These are phyloP conservation scores for Lerista edwardsae DNA, from an alignment of 2,797 vertebrate genomes.

Conservation along the genomic window DNA sequence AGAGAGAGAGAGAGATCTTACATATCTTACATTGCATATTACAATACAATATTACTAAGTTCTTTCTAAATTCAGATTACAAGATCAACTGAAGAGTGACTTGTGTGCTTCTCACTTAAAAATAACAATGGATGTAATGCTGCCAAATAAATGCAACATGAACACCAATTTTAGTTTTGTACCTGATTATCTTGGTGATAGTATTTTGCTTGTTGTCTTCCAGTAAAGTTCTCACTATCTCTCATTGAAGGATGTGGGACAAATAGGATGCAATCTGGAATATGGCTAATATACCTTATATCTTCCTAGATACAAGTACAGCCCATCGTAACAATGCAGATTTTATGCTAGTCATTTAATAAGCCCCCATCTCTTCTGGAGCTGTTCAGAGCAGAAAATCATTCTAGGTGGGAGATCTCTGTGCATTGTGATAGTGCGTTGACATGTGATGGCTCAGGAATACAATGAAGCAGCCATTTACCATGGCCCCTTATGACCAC, in stretches of 20 bases:
- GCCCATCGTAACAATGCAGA: neutral
- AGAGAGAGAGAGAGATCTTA: too few species aligned
- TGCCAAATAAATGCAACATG: neutral
- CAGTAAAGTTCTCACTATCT: neutral
- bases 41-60: too few species aligned
- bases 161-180: too few species aligned
- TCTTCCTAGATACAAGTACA: too few species aligned
- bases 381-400: neutral
- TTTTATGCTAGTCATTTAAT: neutral
- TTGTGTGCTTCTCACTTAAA: neutral
- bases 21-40: neutral
- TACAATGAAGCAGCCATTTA: neutral
- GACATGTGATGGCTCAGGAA: conserved; percentile 9
- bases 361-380: neutral
- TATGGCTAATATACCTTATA: too few species aligned
- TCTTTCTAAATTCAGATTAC: neutral
- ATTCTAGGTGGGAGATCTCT: neutral
- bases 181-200: neutral
- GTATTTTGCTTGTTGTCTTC: neutral
- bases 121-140: neutral
- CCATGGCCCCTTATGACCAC: neutral
- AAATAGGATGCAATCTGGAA: neutral
- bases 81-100: neutral
- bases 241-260: neutral
- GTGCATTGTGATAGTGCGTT: neutral